Conservation (phyloP, 2,797 vertebrate genomes). For the Ceyx erithaca region DNA sequence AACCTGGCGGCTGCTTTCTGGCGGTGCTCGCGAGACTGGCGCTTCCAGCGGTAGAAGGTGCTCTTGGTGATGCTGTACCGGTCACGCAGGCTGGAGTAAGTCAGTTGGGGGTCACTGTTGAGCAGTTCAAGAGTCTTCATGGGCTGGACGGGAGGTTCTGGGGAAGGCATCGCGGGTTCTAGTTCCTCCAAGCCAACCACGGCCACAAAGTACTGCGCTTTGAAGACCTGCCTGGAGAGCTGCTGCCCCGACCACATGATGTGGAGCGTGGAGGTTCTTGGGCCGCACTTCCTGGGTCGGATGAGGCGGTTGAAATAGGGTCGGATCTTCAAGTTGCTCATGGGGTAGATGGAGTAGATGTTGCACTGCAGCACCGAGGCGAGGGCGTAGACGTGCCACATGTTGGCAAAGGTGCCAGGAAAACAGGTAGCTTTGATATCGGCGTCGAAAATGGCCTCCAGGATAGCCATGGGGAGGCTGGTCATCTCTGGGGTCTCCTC, state of each 20-base stretch:
- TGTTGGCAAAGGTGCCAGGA: slow-evolving; percentile 91
- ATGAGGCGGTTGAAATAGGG: slow-evolving; percentile 95
- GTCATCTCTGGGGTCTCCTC: slow-evolving; percentile 93
- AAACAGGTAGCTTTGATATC: slow-evolving; percentile 96
- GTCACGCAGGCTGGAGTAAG: slow-evolving; percentile 88
- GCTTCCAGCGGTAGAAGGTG: slow-evolving; percentile 95
- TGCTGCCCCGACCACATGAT: slow-evolving; percentile 95
- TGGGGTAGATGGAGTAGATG: slow-evolving; percentile 95
- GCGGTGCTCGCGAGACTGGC: slow-evolving; percentile 90
- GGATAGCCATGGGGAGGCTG: slow-evolving; percentile 85
- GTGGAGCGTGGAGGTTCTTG: slow-evolving; percentile 83
- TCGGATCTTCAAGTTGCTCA: slow-evolving; percentile 94
- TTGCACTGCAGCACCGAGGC: slow-evolving; percentile 90
- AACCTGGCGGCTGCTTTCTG: slow-evolving; percentile 90
- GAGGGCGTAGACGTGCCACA: slow-evolving; percentile 95
- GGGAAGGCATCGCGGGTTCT: slow-evolving; percentile 57
- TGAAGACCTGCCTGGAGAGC: slow-evolving; percentile 84
- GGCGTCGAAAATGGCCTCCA: slow-evolving; percentile 95
- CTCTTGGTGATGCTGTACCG: slow-evolving; percentile 92
- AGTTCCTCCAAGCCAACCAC: slow-evolving; percentile 84
- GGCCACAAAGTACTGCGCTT: slow-evolving; percentile 89
- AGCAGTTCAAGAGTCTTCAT: slow-evolving; percentile 80
- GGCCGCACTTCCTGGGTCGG: slow-evolving; percentile 84
- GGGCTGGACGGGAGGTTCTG: slow-evolving; percentile 69
- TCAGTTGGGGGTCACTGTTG: slow-evolving; percentile 82